phyloP scores from a whole-genome alignment of 2,113 vertebrate species.

The Agapornis roseicollis region DNA sequence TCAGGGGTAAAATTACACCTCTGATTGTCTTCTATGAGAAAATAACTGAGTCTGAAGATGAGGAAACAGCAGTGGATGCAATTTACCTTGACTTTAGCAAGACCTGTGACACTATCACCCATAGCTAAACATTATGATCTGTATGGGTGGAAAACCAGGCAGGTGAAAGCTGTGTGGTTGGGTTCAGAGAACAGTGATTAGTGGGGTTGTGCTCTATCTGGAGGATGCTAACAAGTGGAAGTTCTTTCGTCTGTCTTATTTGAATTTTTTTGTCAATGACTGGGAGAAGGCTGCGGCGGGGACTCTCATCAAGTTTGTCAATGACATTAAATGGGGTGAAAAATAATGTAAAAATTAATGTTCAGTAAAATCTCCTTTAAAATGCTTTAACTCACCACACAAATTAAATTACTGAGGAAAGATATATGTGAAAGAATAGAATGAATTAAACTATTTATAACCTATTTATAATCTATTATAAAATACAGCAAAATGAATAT shows the following conservation, averaged over 20 bases:
- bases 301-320: not conserved
- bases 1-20: not conserved
- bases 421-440: not conserved
- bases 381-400: not conserved
- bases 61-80: not conserved
- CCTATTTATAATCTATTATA: no score
- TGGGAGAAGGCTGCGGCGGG: not conserved
- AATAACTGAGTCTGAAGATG: not conserved
- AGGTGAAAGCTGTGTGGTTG: not conserved
- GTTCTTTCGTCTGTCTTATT: not conserved
- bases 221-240: not conserved
- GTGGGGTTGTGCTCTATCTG: not conserved
- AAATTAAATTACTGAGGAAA: not conserved
- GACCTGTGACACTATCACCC: not conserved
- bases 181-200: not conserved
- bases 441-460: no score
- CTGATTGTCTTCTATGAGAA: not conserved
- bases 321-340: not conserved
- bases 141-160: not conserved
- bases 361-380: not conserved
- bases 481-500: not conserved
- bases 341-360: slow-evolving; percentile 1
- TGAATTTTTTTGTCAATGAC: not conserved
- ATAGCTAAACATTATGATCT: not conserved
- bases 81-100: not conserved